Conservation (phyloP, 2,797 vertebrate genomes). For the Crypturellus tataupa region DNA sequence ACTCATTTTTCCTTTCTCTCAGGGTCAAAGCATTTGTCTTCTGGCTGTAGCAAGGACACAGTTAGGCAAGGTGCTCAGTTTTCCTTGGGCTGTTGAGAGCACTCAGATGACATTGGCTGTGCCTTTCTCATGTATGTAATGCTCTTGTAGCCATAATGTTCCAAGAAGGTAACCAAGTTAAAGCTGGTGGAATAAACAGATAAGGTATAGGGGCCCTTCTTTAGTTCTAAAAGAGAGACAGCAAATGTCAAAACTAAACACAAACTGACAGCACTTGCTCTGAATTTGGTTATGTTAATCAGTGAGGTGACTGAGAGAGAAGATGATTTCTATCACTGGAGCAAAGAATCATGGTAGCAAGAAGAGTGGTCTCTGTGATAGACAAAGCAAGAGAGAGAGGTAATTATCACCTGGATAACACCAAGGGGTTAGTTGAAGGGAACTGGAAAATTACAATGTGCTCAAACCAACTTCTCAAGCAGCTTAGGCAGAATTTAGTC, state of each 20-base stretch:
- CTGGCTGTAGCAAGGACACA: not conserved
- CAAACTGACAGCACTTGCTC: not conserved
- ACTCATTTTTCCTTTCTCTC: not conserved
- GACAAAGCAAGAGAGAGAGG: not conserved
- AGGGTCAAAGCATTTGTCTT: not conserved
- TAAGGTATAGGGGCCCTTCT: not conserved
- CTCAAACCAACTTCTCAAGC: constrained; percentile 59
- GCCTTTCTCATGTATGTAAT: not conserved
- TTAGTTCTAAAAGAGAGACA: constrained; percentile 11
- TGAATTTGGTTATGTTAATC: not conserved
- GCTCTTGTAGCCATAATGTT: not conserved
- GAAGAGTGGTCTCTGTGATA: constrained; percentile 1
- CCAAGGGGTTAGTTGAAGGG: constrained; percentile 54
- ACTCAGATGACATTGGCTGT: not conserved
- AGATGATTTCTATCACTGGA: constrained; percentile 10
- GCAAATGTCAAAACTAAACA: not conserved
- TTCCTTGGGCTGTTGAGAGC: not conserved
- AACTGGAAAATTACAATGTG: constrained; percentile 50
- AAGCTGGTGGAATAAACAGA: not conserved
- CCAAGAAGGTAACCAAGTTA: not conserved
- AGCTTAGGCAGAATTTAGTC: constrained; percentile 64
- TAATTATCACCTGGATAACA: constrained; percentile 67
- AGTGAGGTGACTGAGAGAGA: not conserved
- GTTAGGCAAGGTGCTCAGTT: not conserved
- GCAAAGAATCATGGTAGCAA: not conserved